phyloP scores from a whole-genome alignment of 2,888 invertebrate species.

The Strigamia transsilvanica region DNA sequence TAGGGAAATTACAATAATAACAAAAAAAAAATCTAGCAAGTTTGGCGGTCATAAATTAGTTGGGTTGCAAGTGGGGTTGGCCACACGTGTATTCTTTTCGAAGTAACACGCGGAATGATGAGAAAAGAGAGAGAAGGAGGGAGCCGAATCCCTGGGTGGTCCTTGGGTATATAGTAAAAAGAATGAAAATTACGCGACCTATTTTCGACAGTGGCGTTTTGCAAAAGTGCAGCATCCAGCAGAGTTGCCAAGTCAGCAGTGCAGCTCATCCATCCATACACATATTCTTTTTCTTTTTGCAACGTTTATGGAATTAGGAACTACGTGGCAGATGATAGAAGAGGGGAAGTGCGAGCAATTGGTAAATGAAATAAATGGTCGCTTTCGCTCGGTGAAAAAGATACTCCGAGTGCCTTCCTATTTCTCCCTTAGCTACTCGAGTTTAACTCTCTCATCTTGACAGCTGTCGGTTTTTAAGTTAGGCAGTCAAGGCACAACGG shows the following conservation, averaged over 20 bases:
- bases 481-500: neutral
- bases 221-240: constrained; percentile 29
- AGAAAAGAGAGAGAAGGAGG: constrained; percentile 8
- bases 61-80: neutral
- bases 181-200: constrained; percentile 26
- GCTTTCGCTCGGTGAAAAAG: neutral
- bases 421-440: neutral
- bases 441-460: neutral
- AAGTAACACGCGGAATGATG: constrained; percentile 19
- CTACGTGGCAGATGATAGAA: constrained; percentile 24
- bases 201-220: constrained; percentile 18
- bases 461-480: neutral
- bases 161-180: neutral
- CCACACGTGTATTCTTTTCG: constrained; percentile 12
- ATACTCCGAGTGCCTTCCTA: neutral
- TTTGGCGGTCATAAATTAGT: constrained; percentile 8
- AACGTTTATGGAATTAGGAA: constrained; percentile 26
- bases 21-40: neutral
- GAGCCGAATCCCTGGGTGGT: constrained; percentile 5
- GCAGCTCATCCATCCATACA: constrained; percentile 30
- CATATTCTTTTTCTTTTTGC: neutral
- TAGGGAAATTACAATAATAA: neutral
- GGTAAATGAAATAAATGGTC: constrained; percentile 21
- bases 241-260: constrained; percentile 18
- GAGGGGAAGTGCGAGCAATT: constrained; percentile 20